These are phyloP conservation scores for Oxyruncus cristatus DNA, from an alignment of 2,113 vertebrate species.

Conservation along the genomic window DNA sequence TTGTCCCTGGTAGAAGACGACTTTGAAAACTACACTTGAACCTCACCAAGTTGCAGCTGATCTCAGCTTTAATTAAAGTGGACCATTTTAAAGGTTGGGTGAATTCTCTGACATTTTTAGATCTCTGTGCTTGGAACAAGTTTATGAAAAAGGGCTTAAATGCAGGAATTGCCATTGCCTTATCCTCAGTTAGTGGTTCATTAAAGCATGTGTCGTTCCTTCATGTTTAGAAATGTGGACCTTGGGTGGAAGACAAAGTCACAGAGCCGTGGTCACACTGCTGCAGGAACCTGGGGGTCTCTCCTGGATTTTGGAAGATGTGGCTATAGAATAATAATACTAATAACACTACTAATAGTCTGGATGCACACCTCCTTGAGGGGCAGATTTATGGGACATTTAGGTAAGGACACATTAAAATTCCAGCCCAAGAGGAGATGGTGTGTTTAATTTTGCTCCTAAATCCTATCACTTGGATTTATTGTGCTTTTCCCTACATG, in stretches of 20 bases:
- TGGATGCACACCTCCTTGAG: background rate
- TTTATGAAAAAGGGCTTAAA: background rate
- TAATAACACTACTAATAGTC: background rate
- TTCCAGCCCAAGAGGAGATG: rapidly evolving
- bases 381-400: background rate
- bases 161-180: background rate
- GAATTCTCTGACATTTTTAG: background rate
- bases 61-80: background rate
- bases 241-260: background rate
- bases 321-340: background rate
- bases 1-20: background rate
- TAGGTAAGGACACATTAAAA: background rate
- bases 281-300: background rate
- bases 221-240: rapidly evolving
- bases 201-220: background rate
- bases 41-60: background rate
- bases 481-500: rapidly evolving
- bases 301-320: background rate
- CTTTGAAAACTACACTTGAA: background rate
- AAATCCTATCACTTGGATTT: background rate
- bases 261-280: background rate
- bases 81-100: background rate
- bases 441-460: rapidly evolving
- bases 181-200: background rate
- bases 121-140: background rate